phyloP scores from a whole-genome alignment of 2,113 vertebrate genomes.

The Alexandromys fortis region DNA sequence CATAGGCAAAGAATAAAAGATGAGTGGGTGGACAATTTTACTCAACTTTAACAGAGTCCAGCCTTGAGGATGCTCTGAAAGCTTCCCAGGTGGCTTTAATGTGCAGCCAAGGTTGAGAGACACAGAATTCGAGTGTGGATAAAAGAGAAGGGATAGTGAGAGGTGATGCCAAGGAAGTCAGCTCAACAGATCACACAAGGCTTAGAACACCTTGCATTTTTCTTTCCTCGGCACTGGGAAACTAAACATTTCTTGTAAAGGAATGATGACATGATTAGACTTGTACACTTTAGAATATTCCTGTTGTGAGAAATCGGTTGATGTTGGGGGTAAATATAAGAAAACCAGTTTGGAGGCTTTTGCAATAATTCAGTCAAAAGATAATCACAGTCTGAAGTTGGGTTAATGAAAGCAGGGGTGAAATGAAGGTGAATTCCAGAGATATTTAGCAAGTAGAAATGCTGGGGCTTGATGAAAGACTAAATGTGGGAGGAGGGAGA shows the following conservation, averaged over 20 bases:
- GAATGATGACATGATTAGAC: conserved; percentile 3
- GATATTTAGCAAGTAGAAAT: conserved; percentile 26
- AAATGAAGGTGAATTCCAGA: conserved; percentile 26
- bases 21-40: neutral
- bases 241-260: neutral
- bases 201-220: neutral
- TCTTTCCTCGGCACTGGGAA: conserved; percentile 29
- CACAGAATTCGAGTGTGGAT: conserved; percentile 29
- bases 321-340: neutral
- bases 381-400: conserved; percentile 34
- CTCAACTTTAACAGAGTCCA: conserved; percentile 28
- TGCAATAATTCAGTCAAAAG: conserved; percentile 31
- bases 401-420: neutral
- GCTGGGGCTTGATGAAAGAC: conserved; percentile 5
- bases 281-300: conserved; percentile 21
- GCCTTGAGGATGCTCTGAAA: neutral
- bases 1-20: neutral
- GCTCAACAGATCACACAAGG: neutral
- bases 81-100: conserved; percentile 46
- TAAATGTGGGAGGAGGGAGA: neutral
- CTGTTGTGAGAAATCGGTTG: neutral
- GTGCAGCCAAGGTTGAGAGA: neutral
- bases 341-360: conserved; percentile 60
- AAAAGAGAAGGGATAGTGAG: neutral
- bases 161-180: neutral